These are phyloP conservation scores for Drosophila koepferae DNA, from an alignment of 2,888 invertebrate species.

Conservation along the genomic window DNA sequence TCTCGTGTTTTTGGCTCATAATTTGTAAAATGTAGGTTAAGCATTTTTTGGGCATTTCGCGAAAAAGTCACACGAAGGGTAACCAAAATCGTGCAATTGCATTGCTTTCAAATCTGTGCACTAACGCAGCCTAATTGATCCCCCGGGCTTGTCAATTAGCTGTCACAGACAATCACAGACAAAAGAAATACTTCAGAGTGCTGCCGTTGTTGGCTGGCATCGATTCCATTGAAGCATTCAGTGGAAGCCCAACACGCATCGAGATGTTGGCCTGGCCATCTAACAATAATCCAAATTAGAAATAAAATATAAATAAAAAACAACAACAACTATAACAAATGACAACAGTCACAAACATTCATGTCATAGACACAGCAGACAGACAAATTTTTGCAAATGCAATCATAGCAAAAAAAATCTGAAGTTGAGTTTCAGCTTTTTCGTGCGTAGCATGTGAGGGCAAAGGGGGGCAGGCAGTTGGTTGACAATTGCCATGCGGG, in stretches of 20 bases:
- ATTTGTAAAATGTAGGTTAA: constrained; percentile 70
- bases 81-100: constrained; percentile 64
- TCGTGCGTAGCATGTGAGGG: neutral
- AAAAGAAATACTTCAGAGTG: constrained; percentile 28
- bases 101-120: constrained; percentile 44
- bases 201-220: constrained; percentile 26
- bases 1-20: constrained; percentile 49
- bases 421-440: constrained; percentile 16
- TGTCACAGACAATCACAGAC: constrained; percentile 18
- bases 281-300: constrained; percentile 73
- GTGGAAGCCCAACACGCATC: constrained; percentile 52
- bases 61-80: constrained; percentile 48
- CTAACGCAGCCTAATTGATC: constrained; percentile 67
- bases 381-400: constrained; percentile 71
- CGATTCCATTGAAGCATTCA: constrained; percentile 51
- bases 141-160: constrained; percentile 74
- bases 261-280: constrained; percentile 40
- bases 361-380: constrained; percentile 28
- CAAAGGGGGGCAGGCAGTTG: constrained; percentile 26
- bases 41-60: constrained; percentile 63
- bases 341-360: constrained; percentile 14
- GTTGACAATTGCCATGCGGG: constrained; percentile 67
- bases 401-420: constrained; percentile 20
- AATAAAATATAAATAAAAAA: constrained; percentile 11
- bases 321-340: constrained; percentile 19